These are phyloP conservation scores for Ciconia boyciana DNA, from an alignment of 2,113 vertebrate species.

Conservation along the genomic window DNA sequence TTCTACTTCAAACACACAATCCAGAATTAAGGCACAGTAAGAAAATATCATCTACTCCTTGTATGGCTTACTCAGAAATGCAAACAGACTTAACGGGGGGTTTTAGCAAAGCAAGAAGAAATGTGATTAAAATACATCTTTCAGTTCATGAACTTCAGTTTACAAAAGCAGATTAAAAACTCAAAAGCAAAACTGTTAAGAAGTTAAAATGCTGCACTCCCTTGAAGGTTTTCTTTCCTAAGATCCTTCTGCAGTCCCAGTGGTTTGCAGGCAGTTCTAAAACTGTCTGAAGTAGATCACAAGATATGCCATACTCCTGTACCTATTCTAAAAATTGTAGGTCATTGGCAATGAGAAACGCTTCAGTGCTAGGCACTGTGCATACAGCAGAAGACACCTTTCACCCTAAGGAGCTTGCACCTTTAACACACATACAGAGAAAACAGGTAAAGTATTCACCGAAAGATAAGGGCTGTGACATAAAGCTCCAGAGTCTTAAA, in stretches of 20 bases:
- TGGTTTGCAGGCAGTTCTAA: neutral
- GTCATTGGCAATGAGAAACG: rapidly evolving
- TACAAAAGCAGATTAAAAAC: neutral
- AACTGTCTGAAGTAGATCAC: neutral
- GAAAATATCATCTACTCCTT: neutral
- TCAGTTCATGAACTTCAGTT: neutral
- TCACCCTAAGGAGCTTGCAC: neutral
- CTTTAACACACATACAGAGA: neutral
- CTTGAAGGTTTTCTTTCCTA: neutral
- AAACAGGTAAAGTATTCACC: neutral
- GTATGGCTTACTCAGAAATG: neutral
- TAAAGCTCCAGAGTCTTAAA: neutral
- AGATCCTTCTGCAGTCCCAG: neutral
- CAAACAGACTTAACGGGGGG: neutral
- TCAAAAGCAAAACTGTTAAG: neutral
- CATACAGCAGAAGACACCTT: neutral
- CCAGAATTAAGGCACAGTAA: neutral
- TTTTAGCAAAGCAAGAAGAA: neutral
- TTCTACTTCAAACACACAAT: neutral
- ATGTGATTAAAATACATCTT: neutral
- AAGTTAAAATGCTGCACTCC: neutral
- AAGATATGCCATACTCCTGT: rapidly evolving
- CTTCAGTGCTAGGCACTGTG: neutral
- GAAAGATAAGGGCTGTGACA: neutral
- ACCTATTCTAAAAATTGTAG: neutral